Base-by-base conservation (phyloP, 2,113 vertebrate species). In the Nycticebus coucang region DNA sequence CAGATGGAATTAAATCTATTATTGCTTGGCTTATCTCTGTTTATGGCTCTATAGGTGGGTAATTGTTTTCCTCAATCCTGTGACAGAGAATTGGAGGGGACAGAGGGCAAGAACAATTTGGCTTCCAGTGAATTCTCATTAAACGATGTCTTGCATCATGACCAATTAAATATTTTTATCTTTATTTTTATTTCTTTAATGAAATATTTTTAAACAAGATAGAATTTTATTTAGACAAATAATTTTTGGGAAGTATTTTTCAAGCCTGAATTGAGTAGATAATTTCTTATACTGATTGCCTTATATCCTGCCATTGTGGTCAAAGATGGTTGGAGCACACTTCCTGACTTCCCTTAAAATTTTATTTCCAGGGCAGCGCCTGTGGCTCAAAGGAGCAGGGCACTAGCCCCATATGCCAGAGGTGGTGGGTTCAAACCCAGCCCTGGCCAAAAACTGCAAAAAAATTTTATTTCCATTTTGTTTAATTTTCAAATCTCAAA, bases 241-340 rank as follows among this genome's bases (percentile, higher is more conserved):
- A 17, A 60, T 26, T 96, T 93, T 93, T 93, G 33, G 84, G 66
- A 77, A 81, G 24, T 55, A 81, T 62, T 84, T 84, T 95, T 75
- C 60, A 78, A 80, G 71, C 5, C 60, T 80, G 37, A 88, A 89
- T 69, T 78, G 57, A 89, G 28, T 41, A 75, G 11, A 50, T 72
- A 68, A 74, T 53, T 96, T 93, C 19, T 74, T 83, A 89, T 24
- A 86, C 2, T 53, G 53, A 68, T 81, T n/a, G 81, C 37, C 3
- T 71, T 55, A 59, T 15, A 87, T 28, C 1, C 24, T 89, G 60
- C 15, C 72, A 83, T 83, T 92, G n/a, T n/a, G 90, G 17, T 94
- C 80, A 94, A 87, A 64, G 17, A 75, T 86, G 15, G 93, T 24
- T 66, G 18, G 71, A 37, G 1, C 3, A 59, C 22, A 53, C 1